Conservation (phyloP, 1,140 invertebrate species). For the Meloidogyne exigua region DNA sequence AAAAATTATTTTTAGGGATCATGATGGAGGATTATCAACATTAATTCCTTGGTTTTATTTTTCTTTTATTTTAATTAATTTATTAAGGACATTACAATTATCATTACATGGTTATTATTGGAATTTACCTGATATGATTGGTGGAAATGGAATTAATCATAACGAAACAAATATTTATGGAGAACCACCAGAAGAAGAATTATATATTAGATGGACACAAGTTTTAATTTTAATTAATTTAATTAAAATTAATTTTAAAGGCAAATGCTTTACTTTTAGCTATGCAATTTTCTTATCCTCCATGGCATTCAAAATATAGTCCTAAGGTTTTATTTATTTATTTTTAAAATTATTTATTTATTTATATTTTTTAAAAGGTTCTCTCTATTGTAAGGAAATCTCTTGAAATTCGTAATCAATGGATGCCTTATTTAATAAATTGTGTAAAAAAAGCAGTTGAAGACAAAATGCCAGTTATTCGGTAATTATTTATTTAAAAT, state of each 20-base stretch:
- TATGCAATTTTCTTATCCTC: constrained; percentile 81
- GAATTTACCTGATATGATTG: constrained; percentile 86
- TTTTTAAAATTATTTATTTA: constrained; percentile 71
- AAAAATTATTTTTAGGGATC: constrained; percentile 67
- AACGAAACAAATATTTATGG: constrained; percentile 36
- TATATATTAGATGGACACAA: constrained; percentile 87
- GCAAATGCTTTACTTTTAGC: constrained; percentile 79
- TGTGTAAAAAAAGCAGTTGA: constrained; percentile 70
- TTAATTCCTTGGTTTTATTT: constrained; percentile 71
- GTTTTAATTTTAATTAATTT: constrained; percentile 52
- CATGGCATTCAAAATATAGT: constrained; percentile 71
- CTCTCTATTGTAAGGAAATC: constrained; percentile 72
- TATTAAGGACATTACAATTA: constrained; percentile 71
- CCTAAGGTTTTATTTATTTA: not conserved
- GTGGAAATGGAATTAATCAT: constrained; percentile 74
- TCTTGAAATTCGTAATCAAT: constrained; percentile 73
- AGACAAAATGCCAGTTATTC: constrained; percentile 72
- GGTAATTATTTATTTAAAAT: constrained; percentile 26
- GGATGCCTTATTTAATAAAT: constrained; percentile 71
- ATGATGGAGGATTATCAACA: constrained; percentile 73
- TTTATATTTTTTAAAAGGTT: constrained; percentile 48
- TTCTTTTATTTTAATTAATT: not conserved
- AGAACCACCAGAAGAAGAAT: constrained; percentile 72
- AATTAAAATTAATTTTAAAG: constrained; percentile 20
- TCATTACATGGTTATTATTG: constrained; percentile 81